A percentile compares a stretch with the other conserved stretches of the same genome.
Evolutionary conservation across 2,888 invertebrate genomes (phyloP).

Genomic region (Cephus spinipes): DNA sequence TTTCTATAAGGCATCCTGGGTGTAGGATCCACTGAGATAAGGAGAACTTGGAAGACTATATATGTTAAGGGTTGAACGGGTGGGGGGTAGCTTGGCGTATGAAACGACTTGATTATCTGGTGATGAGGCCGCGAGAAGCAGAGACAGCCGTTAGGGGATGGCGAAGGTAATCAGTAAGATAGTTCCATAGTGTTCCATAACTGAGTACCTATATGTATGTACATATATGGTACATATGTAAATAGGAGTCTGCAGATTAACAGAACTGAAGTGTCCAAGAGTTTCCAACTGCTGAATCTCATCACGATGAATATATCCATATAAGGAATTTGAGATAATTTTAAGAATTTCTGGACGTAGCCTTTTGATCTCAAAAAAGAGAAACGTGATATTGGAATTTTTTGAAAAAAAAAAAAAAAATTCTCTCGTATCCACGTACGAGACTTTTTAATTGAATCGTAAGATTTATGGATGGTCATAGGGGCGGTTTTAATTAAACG

Average conservation of each 20-base stretch:
- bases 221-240: not conserved
- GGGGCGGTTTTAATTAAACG: not conserved
- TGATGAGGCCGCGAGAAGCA: conserved; percentile 27
- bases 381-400: not conserved
- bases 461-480: not conserved
- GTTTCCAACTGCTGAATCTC: not conserved
- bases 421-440: not conserved
- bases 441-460: not conserved
- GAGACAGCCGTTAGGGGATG: not conserved
- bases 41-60: not conserved
- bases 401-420: not conserved
- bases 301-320: not conserved
- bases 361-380: not conserved
- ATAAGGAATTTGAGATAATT: not conserved
- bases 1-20: not conserved
- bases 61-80: not conserved
- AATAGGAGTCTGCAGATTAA: not conserved
- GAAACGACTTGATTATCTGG: conserved; percentile 31
- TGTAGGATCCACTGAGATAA: not conserved
- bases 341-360: not conserved
- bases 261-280: not conserved
- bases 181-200: conserved; percentile 14
- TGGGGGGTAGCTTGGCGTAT: not conserved
- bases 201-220: conserved; percentile 4
- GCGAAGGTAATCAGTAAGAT: conserved; percentile 4